Base-by-base conservation (phyloP, 2,888 invertebrate genomes). In the Parnassius smintheus region DNA sequence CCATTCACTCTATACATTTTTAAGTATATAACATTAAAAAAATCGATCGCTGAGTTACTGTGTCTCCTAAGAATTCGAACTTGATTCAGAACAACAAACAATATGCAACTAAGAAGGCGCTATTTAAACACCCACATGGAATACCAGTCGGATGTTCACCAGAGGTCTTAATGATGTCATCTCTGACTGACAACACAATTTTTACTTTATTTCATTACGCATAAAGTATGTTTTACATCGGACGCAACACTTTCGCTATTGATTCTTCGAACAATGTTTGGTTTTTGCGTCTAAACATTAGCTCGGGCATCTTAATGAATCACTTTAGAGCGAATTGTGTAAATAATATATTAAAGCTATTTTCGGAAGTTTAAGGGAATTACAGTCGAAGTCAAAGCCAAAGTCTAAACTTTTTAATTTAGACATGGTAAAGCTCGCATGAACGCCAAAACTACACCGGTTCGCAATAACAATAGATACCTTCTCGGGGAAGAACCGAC, bases 61-160 rank as follows among this genome's bases (percentile, higher is more conserved):
- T 7, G 35, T 35, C 35, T 35, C 35, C 3, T 35, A 35, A 35
- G 35, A 35, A 35, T 35, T 35, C 35, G 35, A 35, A 35, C 46
- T 46, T 12, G 10, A 46, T 46, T 46, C 11, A 2, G 11, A 25
- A 51, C 12, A 51, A 25, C 22, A 25, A 25, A 25, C 11, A 25
- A 51, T 7, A 11, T 25, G 25, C 35, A 22, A 11, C 22, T 25
- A 51, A 35, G 11, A 25, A 51, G 22, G 35, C 48, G 45, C 35
- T 45, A 56, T 52, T 61, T 22, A 51, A 46, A n/a, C 62, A 35
- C 62, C 62, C 46, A 58, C 62, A 35, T 18, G 22, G 46, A 53
- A 62, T 58, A 58, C 62, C 62, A 58, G 54, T 57, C 62, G 18
- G 49, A 62, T 49, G 49, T 62, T 57, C 53, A 52, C 62, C n/a